Base-by-base conservation (phyloP, 2,888 invertebrate genomes). In the Syritta pipiens region DNA sequence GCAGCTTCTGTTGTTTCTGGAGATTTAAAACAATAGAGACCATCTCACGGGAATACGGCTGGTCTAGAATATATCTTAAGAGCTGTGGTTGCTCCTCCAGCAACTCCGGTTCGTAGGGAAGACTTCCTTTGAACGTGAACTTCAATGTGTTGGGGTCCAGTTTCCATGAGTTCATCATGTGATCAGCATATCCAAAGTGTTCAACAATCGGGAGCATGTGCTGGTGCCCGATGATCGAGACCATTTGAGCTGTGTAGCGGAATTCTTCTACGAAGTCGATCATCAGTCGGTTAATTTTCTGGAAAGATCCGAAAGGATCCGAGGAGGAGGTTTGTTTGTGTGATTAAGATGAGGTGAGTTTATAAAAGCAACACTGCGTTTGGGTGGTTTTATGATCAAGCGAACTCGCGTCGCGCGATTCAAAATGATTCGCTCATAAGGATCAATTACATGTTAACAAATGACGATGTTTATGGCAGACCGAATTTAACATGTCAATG, bases 11-110 rank as follows among this genome's bases (percentile, higher is more conserved):
- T 90, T 97, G 97, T 87, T 97, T 97, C 86, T 96, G 97, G 17
- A 98, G 90, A 37, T 97, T 96, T 12, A 98, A 90, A 95, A 98
- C 97, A 2, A 95, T 95, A 84, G 96, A 97, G 83, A 98, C 96
- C 96, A 98, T 97, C 85, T 98, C 98, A 82, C 97, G 91, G 1
- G 97, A 97, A 87, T 98, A 98, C 0, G 97, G 97, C 86, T 98
- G 98, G 85, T 97, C 96, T 9, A 98, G 88, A 20, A 98, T 97
- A 88, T 98, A 97, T 82, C 95, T 91, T 22, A 98, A 89, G 28
- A 98, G 89, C 30, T 93, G 92, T 4, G 95, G 96, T 90, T 98
- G 98, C 5, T 97, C 96, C 86, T 96, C 95, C 10, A 96, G 89
- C 24, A 97, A 88, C 85, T 97, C 96, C 81, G 94, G 93, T 82